A percentile compares a stretch with the other conserved stretches of the same genome.
These are phyloP conservation scores for Megaceryle maxima DNA, from an alignment of 2,113 vertebrate species.

Conservation along the genomic window DNA sequence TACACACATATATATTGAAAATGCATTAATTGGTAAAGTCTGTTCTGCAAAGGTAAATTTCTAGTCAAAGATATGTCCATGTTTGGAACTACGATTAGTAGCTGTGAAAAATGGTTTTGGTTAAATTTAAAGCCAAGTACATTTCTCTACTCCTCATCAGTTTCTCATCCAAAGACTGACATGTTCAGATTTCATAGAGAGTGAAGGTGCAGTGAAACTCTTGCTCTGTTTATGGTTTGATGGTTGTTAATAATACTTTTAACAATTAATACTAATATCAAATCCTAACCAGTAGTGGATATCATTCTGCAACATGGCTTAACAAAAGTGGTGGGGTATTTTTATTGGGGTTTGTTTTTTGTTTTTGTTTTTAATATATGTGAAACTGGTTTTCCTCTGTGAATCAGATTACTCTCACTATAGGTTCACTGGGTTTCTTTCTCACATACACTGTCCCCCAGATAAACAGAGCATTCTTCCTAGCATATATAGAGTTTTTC, in stretches of 20 bases:
- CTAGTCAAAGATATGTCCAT: not conserved
- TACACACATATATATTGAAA: not conserved
- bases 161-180: not conserved
- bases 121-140: not conserved
- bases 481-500: not conserved
- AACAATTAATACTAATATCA: not conserved
- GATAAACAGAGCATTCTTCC: not conserved
- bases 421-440: not conserved
- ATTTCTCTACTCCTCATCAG: rapidly evolving
- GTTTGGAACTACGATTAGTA: not conserved
- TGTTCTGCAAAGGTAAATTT: not conserved
- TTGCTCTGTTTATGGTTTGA: not conserved
- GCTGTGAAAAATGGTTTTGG: not conserved
- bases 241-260: not conserved
- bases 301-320: not conserved
- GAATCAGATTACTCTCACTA: not conserved
- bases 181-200: not conserved
- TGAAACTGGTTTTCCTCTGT: not conserved
- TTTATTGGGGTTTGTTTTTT: not conserved
- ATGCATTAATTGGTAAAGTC: not conserved
- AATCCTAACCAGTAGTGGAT: not conserved
- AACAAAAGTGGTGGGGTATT: not conserved
- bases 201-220: not conserved
- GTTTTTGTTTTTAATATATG: not conserved
- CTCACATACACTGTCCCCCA: not conserved